phyloP scores from a whole-genome alignment of 2,797 vertebrate species.

The Polyboroides typus region DNA sequence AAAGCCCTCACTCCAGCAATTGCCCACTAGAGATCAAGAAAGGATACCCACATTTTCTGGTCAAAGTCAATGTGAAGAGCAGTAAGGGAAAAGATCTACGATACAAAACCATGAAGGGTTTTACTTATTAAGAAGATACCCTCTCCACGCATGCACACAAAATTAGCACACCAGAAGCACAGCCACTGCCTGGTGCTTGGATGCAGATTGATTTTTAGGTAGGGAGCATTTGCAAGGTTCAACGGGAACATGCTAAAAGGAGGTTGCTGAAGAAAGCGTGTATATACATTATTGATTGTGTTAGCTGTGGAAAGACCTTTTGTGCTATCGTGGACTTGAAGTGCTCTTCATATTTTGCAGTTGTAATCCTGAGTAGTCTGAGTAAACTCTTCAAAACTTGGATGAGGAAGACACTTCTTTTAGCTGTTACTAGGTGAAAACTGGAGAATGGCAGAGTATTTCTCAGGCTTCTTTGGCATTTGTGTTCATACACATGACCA shows the following conservation, averaged over 20 bases:
- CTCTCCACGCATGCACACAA: background rate
- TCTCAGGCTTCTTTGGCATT: background rate
- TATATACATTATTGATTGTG: constrained; percentile 33
- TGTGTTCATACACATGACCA: background rate
- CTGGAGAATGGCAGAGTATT: background rate
- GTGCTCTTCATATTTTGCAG: constrained; percentile 25
- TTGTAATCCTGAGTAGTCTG: constrained; percentile 19
- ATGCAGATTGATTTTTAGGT: constrained; percentile 42
- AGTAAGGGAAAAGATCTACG: background rate
- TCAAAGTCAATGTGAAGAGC: background rate
- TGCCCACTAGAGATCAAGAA: background rate
- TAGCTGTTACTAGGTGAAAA: background rate
- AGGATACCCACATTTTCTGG: background rate
- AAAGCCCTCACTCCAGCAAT: background rate
- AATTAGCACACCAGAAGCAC: background rate
- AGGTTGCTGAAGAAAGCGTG: background rate
- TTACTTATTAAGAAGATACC: background rate
- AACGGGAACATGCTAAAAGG: constrained; percentile 22
- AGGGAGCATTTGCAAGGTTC: background rate
- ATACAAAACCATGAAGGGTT: background rate
- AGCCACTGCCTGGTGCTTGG: background rate
- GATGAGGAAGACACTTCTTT: background rate
- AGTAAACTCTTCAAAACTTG: constrained; percentile 36
- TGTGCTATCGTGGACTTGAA: constrained; percentile 2
- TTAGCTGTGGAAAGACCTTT: constrained; percentile 33